These are phyloP conservation scores for Bryconaethiops microstoma DNA, from an alignment of 2,797 vertebrate genomes.

Conservation along the genomic window DNA sequence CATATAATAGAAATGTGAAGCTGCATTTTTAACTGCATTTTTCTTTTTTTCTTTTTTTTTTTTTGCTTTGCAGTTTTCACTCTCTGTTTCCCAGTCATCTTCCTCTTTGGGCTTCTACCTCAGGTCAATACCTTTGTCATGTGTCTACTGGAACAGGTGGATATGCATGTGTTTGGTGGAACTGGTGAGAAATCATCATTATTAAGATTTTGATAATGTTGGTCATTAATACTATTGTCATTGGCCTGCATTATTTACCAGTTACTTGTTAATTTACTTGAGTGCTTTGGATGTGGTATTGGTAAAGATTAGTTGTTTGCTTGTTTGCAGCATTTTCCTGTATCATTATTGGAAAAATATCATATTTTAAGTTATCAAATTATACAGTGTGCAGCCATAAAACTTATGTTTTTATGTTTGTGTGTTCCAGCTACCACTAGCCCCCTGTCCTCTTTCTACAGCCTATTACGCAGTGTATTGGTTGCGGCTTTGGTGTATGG, in stretches of 20 bases:
- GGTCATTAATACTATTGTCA: too few relatives aligned
- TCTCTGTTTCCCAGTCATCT: slow-evolving; percentile 88
- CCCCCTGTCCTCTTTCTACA: slow-evolving; percentile 87
- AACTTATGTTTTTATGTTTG: background rate
- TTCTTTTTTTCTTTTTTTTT: background rate
- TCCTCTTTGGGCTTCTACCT: slow-evolving; percentile 90
- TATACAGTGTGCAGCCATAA: background rate
- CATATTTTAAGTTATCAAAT: background rate
- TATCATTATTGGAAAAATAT: too few relatives aligned
- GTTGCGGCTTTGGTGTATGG: slow-evolving; percentile 87
- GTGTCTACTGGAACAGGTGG: slow-evolving; percentile 92
- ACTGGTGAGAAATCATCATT: slow-evolving; percentile 76
- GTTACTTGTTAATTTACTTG: too few relatives aligned
- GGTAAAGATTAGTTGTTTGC: too few relatives aligned
- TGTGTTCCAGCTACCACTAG: slow-evolving; percentile 84
- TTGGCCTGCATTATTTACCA: too few relatives aligned
- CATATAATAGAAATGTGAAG: too few relatives aligned
- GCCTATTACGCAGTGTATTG: slow-evolving; percentile 85
- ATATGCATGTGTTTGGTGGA: slow-evolving; percentile 92
- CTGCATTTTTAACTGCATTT: too few relatives aligned
- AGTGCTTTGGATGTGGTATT: too few relatives aligned
- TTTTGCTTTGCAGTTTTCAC: slow-evolving; percentile 80
- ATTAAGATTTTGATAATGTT: too few relatives aligned
- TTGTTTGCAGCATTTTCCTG: too few relatives aligned
- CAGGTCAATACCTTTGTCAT: slow-evolving; percentile 94